Evolutionary conservation across 2,113 vertebrate species (phyloP).

Genomic region (Microcebus jonahi): DNA sequence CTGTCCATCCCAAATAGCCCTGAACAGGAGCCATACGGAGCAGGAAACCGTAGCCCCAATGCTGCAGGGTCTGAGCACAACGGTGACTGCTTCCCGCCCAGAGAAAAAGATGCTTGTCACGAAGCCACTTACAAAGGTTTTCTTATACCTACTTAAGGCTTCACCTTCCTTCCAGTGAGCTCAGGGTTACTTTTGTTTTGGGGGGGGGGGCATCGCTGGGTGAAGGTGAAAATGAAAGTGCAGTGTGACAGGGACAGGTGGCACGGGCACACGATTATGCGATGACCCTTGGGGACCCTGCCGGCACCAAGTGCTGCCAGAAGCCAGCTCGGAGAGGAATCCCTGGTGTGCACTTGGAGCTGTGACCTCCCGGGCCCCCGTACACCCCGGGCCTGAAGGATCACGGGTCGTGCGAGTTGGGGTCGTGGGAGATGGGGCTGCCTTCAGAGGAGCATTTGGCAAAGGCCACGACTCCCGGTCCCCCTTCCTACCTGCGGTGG

Average conservation of each 20-base stretch:
- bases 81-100: not conserved
- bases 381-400: not conserved
- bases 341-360: not conserved
- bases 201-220: rapidly evolving
- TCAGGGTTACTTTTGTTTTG: not conserved
- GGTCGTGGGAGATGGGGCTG: rapidly evolving
- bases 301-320: not conserved
- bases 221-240: not conserved
- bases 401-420: rapidly evolving
- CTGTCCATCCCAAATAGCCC: not conserved
- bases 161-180: not conserved
- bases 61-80: rapidly evolving
- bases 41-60: not conserved
- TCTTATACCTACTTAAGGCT: rapidly evolving
- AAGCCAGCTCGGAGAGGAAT: not conserved
- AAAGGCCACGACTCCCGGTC: rapidly evolving
- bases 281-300: too few relatives aligned
- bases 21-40: not conserved
- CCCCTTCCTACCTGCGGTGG: rapidly evolving
- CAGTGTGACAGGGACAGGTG: rapidly evolving
- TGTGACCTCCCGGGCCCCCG: rapidly evolving
- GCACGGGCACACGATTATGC: rapidly evolving
- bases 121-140: not conserved
- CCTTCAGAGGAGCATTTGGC: too few relatives aligned
- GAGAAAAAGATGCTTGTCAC: not conserved